Evolutionary conservation across 2,797 vertebrate species (phyloP).

Genomic region (Bovichtus diacanthus): DNA sequence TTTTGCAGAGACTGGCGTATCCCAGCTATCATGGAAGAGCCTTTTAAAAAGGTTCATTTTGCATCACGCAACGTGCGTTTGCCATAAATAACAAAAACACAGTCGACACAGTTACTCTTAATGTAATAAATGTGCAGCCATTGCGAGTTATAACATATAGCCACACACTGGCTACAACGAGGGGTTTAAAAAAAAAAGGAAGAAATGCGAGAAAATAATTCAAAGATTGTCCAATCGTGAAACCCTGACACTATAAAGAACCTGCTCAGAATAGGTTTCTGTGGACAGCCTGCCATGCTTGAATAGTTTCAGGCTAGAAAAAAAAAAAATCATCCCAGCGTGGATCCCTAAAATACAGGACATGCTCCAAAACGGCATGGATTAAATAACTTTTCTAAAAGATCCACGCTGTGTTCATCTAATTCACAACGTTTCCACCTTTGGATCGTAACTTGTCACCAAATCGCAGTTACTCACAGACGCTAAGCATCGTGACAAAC

Average conservation of each 20-base stretch:
- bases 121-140: not conserved
- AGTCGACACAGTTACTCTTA: not conserved
- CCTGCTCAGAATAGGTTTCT: not conserved
- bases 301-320: conserved; percentile 3
- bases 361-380: not conserved
- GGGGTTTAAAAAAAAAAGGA: not conserved
- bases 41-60: conserved; percentile 13
- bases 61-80: not conserved
- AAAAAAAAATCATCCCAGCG: conserved; percentile 9
- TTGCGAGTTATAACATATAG: not conserved
- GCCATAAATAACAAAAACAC: not conserved
- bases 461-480: not conserved
- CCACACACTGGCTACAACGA: not conserved
- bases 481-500: conserved; percentile 1
- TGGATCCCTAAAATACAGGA: conserved; percentile 21
- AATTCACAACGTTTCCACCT: not conserved
- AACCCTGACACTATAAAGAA: not conserved
- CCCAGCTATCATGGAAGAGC: conserved; percentile 6
- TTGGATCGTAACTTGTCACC: not conserved
- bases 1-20: not conserved
- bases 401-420: not conserved
- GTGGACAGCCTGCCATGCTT: not conserved
- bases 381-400: conserved; percentile 31
- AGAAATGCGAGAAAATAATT: not conserved
- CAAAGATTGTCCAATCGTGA: not conserved